Evolutionary conservation across 2,113 vertebrate genomes (phyloP).

Genomic region (Xyliphius kryptos): DNA sequence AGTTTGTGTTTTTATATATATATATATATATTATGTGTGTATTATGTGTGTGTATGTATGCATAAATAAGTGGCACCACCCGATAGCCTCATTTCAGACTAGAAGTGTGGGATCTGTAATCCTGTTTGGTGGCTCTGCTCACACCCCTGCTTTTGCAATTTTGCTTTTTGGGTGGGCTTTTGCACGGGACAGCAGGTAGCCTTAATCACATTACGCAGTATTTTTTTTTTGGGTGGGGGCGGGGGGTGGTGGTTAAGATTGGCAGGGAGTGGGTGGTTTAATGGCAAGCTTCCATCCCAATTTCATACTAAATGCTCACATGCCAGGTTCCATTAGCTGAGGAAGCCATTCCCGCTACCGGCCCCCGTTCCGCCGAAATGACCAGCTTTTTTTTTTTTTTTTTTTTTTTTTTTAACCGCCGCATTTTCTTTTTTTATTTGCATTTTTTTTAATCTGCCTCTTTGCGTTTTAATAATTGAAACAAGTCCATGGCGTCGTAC

Average conservation of each 20-base stretch:
- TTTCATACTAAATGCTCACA: conserved; percentile 45
- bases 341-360: conserved; percentile 22
- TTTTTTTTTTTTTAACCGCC: background rate
- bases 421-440: too few species aligned
- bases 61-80: too few species aligned
- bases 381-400: background rate
- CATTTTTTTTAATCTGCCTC: too few species aligned
- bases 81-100: background rate
- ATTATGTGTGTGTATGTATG: too few species aligned
- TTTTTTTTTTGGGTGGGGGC: conserved; percentile 4
- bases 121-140: conserved; percentile 21
- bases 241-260: background rate
- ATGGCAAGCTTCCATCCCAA: conserved; percentile 42
- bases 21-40: too few species aligned
- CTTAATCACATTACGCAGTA: conserved; percentile 41
- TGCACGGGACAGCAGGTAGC: conserved; percentile 42
- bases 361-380: background rate
- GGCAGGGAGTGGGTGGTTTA: background rate
- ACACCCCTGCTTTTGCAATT: conserved; percentile 15
- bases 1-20: too few species aligned
- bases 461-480: too few species aligned
- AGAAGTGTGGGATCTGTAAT: conserved; percentile 22
- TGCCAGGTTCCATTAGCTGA: conserved; percentile 37
- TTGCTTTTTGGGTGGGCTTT: conserved; percentile 42
- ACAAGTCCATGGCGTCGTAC: too few species aligned